Evolutionary conservation across 2,113 vertebrate genomes (phyloP).

Genomic region (Phylloscopus trochilus): DNA sequence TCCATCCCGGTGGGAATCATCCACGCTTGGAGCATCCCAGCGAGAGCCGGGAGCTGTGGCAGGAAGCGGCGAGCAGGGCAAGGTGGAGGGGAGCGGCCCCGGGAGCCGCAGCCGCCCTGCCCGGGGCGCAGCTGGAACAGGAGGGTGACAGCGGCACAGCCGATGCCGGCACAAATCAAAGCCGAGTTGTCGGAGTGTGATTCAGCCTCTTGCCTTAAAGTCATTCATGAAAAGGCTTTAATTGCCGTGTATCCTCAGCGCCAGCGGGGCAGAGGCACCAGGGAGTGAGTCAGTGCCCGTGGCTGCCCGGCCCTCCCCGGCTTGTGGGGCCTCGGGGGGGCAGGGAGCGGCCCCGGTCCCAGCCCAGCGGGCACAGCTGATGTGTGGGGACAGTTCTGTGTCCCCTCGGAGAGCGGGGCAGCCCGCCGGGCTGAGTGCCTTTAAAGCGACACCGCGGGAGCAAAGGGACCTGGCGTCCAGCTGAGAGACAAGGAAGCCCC

Average conservation of each 20-base stretch:
- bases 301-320: neutral
- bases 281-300: neutral
- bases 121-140: neutral
- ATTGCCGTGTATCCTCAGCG: neutral
- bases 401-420: neutral
- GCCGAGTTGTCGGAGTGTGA: neutral
- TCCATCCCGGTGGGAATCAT: neutral
- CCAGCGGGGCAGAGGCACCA: neutral
- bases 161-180: neutral
- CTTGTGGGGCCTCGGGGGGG: fast-evolving
- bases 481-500: neutral
- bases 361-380: fast-evolving
- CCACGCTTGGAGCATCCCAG: fast-evolving
- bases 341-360: fast-evolving
- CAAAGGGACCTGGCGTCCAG: fast-evolving
- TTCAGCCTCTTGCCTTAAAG: slow-evolving; percentile 13
- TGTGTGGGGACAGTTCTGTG: fast-evolving
- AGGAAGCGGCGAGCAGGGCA: fast-evolving
- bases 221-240: slow-evolving; percentile 19
- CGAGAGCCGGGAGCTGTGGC: neutral
- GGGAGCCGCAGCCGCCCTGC: neutral
- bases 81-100: fast-evolving
- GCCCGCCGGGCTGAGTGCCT: neutral
- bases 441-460: fast-evolving
- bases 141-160: neutral